phyloP scores from a whole-genome alignment of 1,140 invertebrate genomes.

The Araneus ventricosus region DNA sequence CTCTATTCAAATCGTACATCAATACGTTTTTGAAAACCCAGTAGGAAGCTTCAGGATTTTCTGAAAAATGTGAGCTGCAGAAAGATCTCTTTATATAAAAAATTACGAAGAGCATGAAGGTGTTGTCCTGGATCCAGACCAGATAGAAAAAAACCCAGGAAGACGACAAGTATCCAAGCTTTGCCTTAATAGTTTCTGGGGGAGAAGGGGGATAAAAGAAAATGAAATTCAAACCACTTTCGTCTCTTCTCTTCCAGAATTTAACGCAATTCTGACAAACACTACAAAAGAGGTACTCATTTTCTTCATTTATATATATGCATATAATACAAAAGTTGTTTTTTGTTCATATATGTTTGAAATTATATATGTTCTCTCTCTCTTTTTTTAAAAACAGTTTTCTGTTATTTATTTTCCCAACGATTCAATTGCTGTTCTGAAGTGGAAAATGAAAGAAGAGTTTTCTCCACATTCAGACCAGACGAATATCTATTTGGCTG shows the following conservation, averaged over 20 bases:
- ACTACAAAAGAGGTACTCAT: too few relatives aligned
- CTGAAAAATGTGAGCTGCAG: background rate
- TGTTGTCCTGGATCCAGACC: background rate
- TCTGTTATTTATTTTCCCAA: background rate
- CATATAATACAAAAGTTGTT: too few relatives aligned
- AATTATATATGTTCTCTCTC: background rate
- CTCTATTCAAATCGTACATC: slow-evolving; percentile 49
- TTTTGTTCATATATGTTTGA: background rate
- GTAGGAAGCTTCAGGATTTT: background rate
- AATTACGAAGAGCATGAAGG: background rate
- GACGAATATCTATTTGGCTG: background rate
- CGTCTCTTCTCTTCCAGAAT: background rate
- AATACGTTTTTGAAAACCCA: slow-evolving; percentile 51
- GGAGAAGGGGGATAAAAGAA: background rate
- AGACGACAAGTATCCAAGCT: background rate
- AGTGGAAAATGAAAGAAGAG: too few relatives aligned
- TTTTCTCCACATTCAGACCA: too few relatives aligned
- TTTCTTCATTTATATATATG: too few relatives aligned
- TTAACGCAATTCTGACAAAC: too few relatives aligned
- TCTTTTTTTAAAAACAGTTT: too few relatives aligned
- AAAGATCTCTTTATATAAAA: background rate
- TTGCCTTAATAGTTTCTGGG: slow-evolving; percentile 8
- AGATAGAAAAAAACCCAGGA: background rate
- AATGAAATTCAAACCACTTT: slow-evolving; percentile 1
- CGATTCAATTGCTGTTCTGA: too few relatives aligned